A percentile compares a stretch with the other conserved stretches of the same genome.
These are phyloP conservation scores for Sparidentex hasta DNA, from an alignment of 2,797 vertebrate genomes.

Conservation along the genomic window DNA sequence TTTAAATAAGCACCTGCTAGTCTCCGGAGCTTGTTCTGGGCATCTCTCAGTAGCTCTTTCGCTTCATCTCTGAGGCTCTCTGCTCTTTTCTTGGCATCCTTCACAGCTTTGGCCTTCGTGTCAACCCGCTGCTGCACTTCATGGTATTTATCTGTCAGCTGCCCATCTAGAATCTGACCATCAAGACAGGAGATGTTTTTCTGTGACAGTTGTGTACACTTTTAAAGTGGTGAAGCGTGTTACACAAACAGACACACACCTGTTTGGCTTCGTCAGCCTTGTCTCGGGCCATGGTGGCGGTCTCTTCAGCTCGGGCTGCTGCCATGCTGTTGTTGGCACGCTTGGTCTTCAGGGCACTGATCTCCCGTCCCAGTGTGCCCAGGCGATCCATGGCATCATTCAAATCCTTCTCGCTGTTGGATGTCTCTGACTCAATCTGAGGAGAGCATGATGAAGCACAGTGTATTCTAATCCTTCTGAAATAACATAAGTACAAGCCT, in stretches of 20 bases:
- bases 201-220: neutral
- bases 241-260: slow-evolving; percentile 75
- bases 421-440: slow-evolving; percentile 91
- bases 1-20: slow-evolving; percentile 87
- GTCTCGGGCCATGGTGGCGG: slow-evolving; percentile 89
- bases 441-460: neutral
- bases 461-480: neutral
- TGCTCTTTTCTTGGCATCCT: slow-evolving; percentile 90
- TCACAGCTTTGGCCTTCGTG: slow-evolving; percentile 89
- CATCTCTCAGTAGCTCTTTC: slow-evolving; percentile 88
- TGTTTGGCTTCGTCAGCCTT: slow-evolving; percentile 94
- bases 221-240: neutral
- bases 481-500: neutral
- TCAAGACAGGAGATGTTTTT: slow-evolving; percentile 1
- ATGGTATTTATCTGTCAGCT: slow-evolving; percentile 91
- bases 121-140: slow-evolving; percentile 91
- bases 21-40: slow-evolving; percentile 91
- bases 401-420: slow-evolving; percentile 86
- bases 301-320: slow-evolving; percentile 92
- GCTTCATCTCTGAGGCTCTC: slow-evolving; percentile 93
- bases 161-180: slow-evolving; percentile 91
- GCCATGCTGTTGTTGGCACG: slow-evolving; percentile 94
- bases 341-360: slow-evolving; percentile 92
- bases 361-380: slow-evolving; percentile 85
- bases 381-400: slow-evolving; percentile 86